phyloP scores from a whole-genome alignment of 23 tunicate genomes.

The Halocynthia roretzi region DNA sequence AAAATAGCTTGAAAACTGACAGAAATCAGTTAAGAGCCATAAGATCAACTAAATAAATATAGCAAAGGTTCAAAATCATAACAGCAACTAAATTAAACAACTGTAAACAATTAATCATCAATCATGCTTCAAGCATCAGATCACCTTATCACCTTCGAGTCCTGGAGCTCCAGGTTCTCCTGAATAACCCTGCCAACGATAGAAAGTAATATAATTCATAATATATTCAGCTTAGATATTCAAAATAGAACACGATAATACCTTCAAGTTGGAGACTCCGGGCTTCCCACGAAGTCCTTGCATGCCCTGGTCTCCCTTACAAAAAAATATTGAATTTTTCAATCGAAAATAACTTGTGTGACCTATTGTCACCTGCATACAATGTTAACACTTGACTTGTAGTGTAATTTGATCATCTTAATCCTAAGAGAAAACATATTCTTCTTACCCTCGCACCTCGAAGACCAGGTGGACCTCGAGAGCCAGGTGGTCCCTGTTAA shows the following conservation, averaged over 20 bases:
- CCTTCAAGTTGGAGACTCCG: neutral
- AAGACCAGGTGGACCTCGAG: neutral
- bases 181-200: slow-evolving; percentile 2
- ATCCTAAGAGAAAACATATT: neutral
- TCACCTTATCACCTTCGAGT: slow-evolving; percentile 13
- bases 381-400: too few relatives aligned
- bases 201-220: neutral
- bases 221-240: neutral
- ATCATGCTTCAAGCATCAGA: neutral
- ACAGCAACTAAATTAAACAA: too few relatives aligned
- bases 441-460: slow-evolving; percentile 6
- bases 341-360: neutral
- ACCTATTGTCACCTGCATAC: too few relatives aligned
- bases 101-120: too few relatives aligned
- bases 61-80: too few relatives aligned
- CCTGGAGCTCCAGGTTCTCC: slow-evolving; percentile 5
- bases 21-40: too few relatives aligned
- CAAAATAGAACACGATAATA: neutral
- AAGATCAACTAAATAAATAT: too few relatives aligned
- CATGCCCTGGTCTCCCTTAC: slow-evolving; percentile 5
- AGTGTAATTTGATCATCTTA: neutral
- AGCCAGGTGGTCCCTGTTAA: neutral
- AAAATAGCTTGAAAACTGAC: too few relatives aligned
- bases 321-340: neutral
- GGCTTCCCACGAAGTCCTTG: neutral